phyloP scores from a whole-genome alignment of 2,888 invertebrate species.

The Drosophila seclusa region DNA sequence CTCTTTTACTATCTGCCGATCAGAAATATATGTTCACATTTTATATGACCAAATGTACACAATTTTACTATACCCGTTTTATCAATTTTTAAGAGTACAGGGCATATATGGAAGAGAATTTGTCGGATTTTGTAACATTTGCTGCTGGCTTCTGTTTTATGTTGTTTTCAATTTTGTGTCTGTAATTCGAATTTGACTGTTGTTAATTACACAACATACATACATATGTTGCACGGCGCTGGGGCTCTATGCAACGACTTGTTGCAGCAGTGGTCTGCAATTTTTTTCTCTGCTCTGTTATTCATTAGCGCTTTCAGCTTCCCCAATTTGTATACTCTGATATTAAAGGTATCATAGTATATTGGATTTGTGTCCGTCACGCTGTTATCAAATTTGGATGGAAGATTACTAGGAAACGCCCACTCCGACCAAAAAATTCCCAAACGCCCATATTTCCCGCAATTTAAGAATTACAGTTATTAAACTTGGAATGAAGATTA shows the following conservation, averaged over 20 bases:
- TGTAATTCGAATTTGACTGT: conserved; percentile 40
- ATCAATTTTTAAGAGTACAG: neutral
- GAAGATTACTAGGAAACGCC: too few relatives aligned
- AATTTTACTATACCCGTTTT: neutral
- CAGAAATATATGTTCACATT: neutral
- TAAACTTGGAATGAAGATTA: neutral
- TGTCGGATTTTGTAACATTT: conserved; percentile 52
- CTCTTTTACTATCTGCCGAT: neutral
- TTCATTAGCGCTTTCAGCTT: conserved; percentile 41
- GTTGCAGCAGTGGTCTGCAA: conserved; percentile 27
- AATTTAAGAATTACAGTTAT: too few relatives aligned
- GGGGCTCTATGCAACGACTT: conserved; percentile 28
- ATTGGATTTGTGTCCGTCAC: neutral
- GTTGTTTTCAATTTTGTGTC: conserved; percentile 45
- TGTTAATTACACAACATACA: conserved; percentile 75
- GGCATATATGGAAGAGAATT: neutral
- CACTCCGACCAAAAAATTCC: too few relatives aligned
- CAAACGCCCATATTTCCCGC: too few relatives aligned
- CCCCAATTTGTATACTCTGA: conserved; percentile 9
- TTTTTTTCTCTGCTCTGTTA: conserved; percentile 29
- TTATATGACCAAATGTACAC: neutral
- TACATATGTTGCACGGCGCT: conserved; percentile 60
- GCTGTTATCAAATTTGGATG: too few relatives aligned
- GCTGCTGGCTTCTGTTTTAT: conserved; percentile 65
- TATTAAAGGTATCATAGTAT: neutral